Base-by-base conservation (phyloP, 64 coral and sea anemone species). In the Montipora cactus region DNA sequence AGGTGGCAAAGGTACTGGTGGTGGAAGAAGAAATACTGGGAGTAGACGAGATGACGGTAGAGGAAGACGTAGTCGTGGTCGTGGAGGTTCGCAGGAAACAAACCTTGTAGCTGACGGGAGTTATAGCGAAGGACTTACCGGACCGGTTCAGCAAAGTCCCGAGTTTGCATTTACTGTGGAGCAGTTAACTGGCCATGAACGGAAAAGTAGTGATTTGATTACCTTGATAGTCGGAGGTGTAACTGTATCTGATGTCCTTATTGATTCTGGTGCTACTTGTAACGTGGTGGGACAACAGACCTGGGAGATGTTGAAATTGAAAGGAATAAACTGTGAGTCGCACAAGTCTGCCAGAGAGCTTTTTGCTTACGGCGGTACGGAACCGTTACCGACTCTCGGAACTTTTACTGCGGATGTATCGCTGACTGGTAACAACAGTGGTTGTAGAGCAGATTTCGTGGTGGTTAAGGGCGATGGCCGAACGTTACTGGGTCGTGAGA, bases 361-460 rank as follows among this genome's bases (percentile, higher is more conserved):
- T 57, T 57, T 57, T 57, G 53, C 53, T 57, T 57, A 57, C 5
- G 53, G 53, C 10, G 53, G 53, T 57, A 57, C 53, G 53, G 53
- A 80, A 80, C 78, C 78, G 3, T 80, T 55, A n/a, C 49, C 78
- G 2, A 80, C 78, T 13, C 49, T 80, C 3, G 78, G 48, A 80
- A 80, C 15, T 53, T 25, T 55, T 28, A 80, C 78, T 0, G 78
- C 19, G 53, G 78, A 80, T 80, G 49, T 59, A 3, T n/a, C 46
- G 78, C 50, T 57, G 5, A 18, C 67, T 55, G 78, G 13, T 13
- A 21, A 8, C 1, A 55, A 80, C 7, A 10, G 8, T 4, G 18
- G 47, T 55, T 14, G 44, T 15, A 78, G n/a, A 5, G 49, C 78
- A n/a, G 78, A 80, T 49, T 80, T 80, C 49, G 49, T 55, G 4